phyloP scores from a whole-genome alignment of 2,113 vertebrate genomes.

The Gila orcuttii region DNA sequence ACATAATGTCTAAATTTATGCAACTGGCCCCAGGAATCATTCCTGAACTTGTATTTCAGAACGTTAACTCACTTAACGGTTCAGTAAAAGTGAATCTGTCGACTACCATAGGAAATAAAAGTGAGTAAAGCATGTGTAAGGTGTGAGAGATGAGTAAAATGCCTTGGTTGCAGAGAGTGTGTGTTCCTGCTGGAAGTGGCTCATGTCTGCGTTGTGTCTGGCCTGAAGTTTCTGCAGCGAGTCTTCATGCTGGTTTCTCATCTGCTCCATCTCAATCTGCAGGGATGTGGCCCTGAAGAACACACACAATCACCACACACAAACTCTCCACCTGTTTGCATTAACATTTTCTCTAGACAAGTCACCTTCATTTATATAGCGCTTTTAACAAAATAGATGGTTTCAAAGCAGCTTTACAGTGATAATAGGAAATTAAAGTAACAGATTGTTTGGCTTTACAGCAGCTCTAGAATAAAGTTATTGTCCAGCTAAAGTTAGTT shows the following conservation, averaged over 20 bases:
- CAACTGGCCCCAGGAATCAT: too few relatives aligned
- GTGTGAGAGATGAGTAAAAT: constrained; percentile 22
- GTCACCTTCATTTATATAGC: too few relatives aligned
- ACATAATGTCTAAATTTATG: too few relatives aligned
- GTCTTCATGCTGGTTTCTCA: constrained; percentile 76
- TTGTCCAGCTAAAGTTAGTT: too few relatives aligned
- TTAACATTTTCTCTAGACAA: neutral
- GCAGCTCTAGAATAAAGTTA: too few relatives aligned
- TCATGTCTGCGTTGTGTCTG: constrained; percentile 80
- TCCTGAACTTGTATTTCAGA: neutral
- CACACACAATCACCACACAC: neutral
- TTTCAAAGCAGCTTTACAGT: too few relatives aligned
- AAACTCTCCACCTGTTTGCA: neutral
- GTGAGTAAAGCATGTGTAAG: neutral
- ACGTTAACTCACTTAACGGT: neutral
- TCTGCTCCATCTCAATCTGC: constrained; percentile 81
- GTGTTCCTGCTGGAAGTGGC: constrained; percentile 83
- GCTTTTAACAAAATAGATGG: too few relatives aligned
- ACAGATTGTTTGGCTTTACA: too few relatives aligned
- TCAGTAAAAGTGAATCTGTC: neutral
- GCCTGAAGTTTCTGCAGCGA: constrained; percentile 76
- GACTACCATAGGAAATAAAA: neutral
- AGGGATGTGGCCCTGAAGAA: constrained; percentile 74
- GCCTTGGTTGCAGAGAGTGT: constrained; percentile 86
- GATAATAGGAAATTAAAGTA: too few relatives aligned